These are phyloP conservation scores for Globia sparganii DNA, from an alignment of 2,888 invertebrate genomes.

Conservation along the genomic window DNA sequence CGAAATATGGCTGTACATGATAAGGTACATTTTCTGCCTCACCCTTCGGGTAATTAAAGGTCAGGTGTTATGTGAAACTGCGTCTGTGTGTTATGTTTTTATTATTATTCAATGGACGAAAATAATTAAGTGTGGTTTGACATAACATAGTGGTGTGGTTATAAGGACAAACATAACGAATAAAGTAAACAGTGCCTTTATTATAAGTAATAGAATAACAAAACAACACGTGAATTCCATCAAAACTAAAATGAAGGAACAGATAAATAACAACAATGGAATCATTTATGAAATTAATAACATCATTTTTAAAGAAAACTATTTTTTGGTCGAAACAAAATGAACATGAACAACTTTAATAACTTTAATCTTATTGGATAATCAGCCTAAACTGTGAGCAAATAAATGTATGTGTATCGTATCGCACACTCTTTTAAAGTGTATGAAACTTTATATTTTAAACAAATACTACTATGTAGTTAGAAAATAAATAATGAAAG, in stretches of 20 bases:
- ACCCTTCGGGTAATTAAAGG: not conserved
- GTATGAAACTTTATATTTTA: not conserved
- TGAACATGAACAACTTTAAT: not conserved
- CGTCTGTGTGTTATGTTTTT: not conserved
- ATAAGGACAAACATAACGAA: not conserved
- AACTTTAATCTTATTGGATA: not conserved
- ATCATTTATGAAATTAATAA: not conserved
- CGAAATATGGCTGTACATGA: not conserved
- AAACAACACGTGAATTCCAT: not conserved
- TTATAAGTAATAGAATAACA: conserved; percentile 11
- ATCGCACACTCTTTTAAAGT: not conserved
- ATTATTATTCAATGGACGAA: not conserved
- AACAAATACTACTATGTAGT: conserved; percentile 47
- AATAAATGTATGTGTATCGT: not conserved
- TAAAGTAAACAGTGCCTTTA: conserved; percentile 46
- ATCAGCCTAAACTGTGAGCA: not conserved
- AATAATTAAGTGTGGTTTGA: not conserved
- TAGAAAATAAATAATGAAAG: not conserved
- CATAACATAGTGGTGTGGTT: not conserved
- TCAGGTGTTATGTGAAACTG: not conserved
- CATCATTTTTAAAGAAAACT: not conserved
- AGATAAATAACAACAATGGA: not conserved
- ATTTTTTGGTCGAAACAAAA: not conserved
- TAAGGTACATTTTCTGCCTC: not conserved
- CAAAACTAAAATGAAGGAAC: not conserved